A percentile compares a stretch with the other conserved stretches of the same genome.
These are phyloP conservation scores for Eilema depressum DNA, from an alignment of 2,888 invertebrate species.

Conservation along the genomic window DNA sequence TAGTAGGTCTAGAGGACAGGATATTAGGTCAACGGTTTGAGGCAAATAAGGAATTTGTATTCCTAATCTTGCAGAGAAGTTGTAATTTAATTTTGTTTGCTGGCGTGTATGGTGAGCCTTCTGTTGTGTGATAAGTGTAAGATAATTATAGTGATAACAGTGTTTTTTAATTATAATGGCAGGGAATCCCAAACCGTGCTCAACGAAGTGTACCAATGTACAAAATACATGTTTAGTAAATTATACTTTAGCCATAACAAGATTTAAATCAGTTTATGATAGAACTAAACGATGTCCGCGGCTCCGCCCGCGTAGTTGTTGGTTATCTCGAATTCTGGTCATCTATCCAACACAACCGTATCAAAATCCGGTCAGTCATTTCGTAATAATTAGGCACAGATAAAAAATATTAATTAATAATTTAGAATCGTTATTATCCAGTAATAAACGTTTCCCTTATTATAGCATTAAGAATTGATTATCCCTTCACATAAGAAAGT, in stretches of 20 bases:
- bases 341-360: too few relatives aligned
- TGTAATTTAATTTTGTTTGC: conserved; percentile 88
- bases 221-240: not conserved
- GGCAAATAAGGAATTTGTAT: conserved; percentile 90
- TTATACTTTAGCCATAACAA: not conserved
- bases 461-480: too few relatives aligned
- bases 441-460: too few relatives aligned
- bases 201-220: conserved; percentile 4
- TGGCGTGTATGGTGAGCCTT: conserved; percentile 83
- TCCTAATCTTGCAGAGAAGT: conserved; percentile 88
- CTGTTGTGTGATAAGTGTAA: conserved; percentile 38
- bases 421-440: too few relatives aligned
- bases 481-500: too few relatives aligned
- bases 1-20: conserved; percentile 78
- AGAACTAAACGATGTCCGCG: not conserved
- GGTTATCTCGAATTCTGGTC: too few relatives aligned
- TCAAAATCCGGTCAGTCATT: too few relatives aligned
- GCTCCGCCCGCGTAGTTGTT: too few relatives aligned
- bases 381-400: not conserved
- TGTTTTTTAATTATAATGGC: not conserved
- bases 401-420: not conserved
- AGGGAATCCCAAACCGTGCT: conserved; percentile 10
- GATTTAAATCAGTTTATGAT: not conserved
- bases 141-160: conserved; percentile 13
- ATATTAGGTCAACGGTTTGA: conserved; percentile 85